These are phyloP conservation scores for Ovis canadensis DNA, from an alignment of 2,113 vertebrate species.

Conservation along the genomic window DNA sequence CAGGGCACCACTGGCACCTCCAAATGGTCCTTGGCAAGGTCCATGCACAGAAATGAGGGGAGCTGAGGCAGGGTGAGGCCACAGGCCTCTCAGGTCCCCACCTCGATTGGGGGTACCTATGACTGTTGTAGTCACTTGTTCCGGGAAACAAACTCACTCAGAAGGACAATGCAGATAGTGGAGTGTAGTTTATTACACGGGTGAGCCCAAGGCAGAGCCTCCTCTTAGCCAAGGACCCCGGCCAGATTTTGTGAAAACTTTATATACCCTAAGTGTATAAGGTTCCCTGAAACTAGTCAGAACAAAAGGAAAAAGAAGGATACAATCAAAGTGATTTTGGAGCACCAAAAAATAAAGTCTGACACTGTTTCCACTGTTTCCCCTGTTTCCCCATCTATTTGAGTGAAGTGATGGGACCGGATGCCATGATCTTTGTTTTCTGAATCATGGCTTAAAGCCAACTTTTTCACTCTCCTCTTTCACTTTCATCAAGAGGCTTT, in stretches of 20 bases:
- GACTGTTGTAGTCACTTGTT: background rate
- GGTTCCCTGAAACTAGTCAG: background rate
- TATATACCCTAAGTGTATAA: background rate
- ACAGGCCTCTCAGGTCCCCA: accelerated
- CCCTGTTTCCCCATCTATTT: too few relatives aligned
- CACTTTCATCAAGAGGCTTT: too few relatives aligned
- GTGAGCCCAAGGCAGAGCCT: background rate
- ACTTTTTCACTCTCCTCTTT: too few relatives aligned
- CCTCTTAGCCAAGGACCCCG: background rate
- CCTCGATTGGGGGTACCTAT: background rate
- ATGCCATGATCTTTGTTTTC: too few relatives aligned
- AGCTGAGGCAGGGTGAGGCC: background rate
- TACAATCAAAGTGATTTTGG: background rate
- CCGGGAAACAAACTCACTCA: background rate
- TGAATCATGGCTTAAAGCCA: too few relatives aligned
- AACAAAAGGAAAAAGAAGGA: background rate
- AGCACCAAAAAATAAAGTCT: too few relatives aligned
- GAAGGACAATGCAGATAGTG: background rate
- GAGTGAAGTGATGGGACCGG: too few relatives aligned
- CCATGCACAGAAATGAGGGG: accelerated
- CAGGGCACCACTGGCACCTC: accelerated
- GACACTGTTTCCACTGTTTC: too few relatives aligned
- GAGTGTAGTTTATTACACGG: background rate
- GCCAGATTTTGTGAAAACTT: background rate
- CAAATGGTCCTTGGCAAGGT: background rate